Evolutionary conservation across 2,888 invertebrate genomes (phyloP).

Genomic region (Tortricodes alternella): DNA sequence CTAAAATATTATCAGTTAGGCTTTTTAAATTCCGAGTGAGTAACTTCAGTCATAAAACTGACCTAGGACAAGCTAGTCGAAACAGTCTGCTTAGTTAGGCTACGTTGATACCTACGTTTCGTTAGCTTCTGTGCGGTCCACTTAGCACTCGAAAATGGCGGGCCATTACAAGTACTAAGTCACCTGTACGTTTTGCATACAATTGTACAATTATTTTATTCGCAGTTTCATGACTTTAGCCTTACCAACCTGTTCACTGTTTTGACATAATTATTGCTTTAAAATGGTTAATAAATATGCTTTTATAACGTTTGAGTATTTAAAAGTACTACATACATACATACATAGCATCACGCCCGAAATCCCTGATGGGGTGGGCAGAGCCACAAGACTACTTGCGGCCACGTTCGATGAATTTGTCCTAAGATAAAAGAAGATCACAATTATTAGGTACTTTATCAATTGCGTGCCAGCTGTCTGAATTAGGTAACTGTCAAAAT

Average conservation of each 20-base stretch:
- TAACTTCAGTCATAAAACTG: conserved; percentile 23
- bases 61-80: conserved; percentile 19
- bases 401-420: no score
- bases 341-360: no score
- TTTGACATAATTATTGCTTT: conserved; percentile 13
- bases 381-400: no score
- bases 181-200: conserved; percentile 74
- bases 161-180: conserved; percentile 56
- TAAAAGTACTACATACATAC: no score
- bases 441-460: no score
- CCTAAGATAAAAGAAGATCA: no score
- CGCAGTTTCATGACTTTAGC: conserved; percentile 24
- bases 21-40: conserved; percentile 21
- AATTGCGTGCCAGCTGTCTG: no score
- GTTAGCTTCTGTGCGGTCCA: conserved; percentile 66
- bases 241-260: conserved; percentile 16
- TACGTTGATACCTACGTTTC: background rate
- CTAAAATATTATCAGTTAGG: no score
- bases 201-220: conserved; percentile 46
- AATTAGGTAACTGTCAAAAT: no score
- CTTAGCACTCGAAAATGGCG: conserved; percentile 67
- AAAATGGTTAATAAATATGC: no score
- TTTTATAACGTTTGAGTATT: no score
- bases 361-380: no score
- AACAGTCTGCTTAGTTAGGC: background rate